Percentiles rank a stretch among this genome's conserved stretches.
Evolutionary conservation across 2,888 invertebrate genomes (phyloP).

Genomic region (Apamea crenata): DNA sequence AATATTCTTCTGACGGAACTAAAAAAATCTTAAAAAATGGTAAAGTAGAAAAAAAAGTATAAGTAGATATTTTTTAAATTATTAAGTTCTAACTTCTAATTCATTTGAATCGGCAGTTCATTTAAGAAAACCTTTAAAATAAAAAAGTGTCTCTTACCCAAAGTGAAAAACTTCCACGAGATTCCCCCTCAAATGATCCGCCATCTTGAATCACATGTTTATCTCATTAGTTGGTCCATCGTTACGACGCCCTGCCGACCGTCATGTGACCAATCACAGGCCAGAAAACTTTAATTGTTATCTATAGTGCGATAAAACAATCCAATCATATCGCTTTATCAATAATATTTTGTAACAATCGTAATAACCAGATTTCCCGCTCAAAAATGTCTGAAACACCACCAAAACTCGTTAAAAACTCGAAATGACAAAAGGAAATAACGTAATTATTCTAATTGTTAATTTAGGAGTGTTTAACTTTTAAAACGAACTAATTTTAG

Average conservation of each 20-base stretch:
- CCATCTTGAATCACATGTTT: slow-evolving; percentile 89
- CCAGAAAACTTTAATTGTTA: slow-evolving; percentile 72
- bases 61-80: background rate
- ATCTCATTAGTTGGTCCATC: slow-evolving; percentile 77
- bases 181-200: slow-evolving; percentile 79
- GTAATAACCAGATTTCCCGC: slow-evolving; percentile 69
- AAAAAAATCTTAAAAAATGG: background rate
- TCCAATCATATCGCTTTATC: slow-evolving; percentile 70
- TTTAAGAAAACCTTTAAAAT: slow-evolving; percentile 19
- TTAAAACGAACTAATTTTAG: slow-evolving; percentile 60
- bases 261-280: slow-evolving; percentile 87
- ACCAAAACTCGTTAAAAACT: slow-evolving; percentile 58
- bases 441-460: slow-evolving; percentile 63
- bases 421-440: slow-evolving; percentile 25
- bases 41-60: background rate
- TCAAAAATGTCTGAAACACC: slow-evolving; percentile 62
- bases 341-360: slow-evolving; percentile 53
- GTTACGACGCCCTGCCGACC: slow-evolving; percentile 74
- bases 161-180: slow-evolving; percentile 65
- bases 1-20: background rate
- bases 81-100: background rate
- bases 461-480: slow-evolving; percentile 55
- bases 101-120: background rate
- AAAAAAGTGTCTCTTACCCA: slow-evolving; percentile 73
- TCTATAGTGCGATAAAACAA: slow-evolving; percentile 70